These are phyloP conservation scores for Phasia obesa DNA, from an alignment of 2,888 invertebrate species.

Conservation along the genomic window DNA sequence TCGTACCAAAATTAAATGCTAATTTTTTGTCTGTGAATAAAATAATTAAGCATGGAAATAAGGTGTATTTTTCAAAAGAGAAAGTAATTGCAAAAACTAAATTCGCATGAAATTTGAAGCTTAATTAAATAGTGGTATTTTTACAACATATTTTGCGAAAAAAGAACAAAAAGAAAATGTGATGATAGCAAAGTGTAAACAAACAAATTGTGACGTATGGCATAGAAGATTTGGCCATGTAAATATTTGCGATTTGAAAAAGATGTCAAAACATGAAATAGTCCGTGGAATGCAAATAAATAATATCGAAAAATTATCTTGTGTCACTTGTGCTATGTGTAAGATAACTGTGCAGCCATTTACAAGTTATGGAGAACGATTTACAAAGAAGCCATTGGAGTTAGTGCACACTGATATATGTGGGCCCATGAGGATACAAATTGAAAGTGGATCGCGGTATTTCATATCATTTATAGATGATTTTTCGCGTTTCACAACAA, in stretches of 20 bases:
- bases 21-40: conserved; percentile 54
- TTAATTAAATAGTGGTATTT: conserved; percentile 25
- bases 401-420: conserved; percentile 61
- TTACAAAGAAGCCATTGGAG: conserved; percentile 31
- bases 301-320: neutral
- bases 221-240: conserved; percentile 57
- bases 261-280: conserved; percentile 40
- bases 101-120: conserved; percentile 33
- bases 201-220: conserved; percentile 43
- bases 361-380: conserved; percentile 11
- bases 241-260: conserved; percentile 51
- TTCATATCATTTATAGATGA: conserved; percentile 59
- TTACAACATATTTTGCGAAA: conserved; percentile 6
- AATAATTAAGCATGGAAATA: conserved; percentile 53
- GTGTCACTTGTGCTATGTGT: conserved; percentile 1
- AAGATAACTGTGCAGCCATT: conserved; percentile 45
- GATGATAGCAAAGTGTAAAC: conserved; percentile 9
- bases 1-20: conserved; percentile 50
- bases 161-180: conserved; percentile 5
- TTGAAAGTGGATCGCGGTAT: conserved; percentile 39
- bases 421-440: conserved; percentile 45
- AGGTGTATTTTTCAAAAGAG: no score
- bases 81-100: conserved; percentile 30
- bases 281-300: neutral
- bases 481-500: conserved; percentile 18